Evolutionary conservation across 2,888 invertebrate species (phyloP).

Genomic region (Tetragnatha montana): DNA sequence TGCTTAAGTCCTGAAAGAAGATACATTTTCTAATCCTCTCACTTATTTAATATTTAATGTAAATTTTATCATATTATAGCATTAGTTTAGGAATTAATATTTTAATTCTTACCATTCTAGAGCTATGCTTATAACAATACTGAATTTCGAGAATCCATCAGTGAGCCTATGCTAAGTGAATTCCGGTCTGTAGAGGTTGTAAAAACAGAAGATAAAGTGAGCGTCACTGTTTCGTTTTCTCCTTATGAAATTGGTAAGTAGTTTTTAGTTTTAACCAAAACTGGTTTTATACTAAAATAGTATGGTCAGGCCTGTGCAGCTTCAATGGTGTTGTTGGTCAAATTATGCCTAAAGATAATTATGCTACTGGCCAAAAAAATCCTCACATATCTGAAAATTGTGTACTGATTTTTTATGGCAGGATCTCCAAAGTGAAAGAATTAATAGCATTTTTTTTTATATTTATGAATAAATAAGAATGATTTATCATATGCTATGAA

Average conservation of each 20-base stretch:
- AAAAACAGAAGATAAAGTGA: conserved; percentile 39
- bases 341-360: no score
- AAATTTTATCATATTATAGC: neutral
- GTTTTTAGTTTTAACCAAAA: no score
- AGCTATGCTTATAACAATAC: conserved; percentile 61
- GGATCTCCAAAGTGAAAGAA: no score
- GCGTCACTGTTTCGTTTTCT: conserved; percentile 37
- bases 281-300: no score
- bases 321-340: no score
- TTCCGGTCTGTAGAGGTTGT: conserved; percentile 43
- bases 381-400: no score
- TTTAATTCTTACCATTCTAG: conserved; percentile 2
- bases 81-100: neutral
- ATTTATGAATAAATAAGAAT: no score
- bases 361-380: no score
- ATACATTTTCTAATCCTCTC: neutral
- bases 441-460: no score
- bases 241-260: conserved; percentile 26
- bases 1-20: neutral
- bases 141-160: conserved; percentile 52
- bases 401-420: no score
- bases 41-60: neutral
- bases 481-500: no score
- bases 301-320: no score
- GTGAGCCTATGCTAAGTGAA: conserved; percentile 47